Evolutionary conservation across 2,888 invertebrate species (phyloP).

Genomic region (Sphinx pinastri): DNA sequence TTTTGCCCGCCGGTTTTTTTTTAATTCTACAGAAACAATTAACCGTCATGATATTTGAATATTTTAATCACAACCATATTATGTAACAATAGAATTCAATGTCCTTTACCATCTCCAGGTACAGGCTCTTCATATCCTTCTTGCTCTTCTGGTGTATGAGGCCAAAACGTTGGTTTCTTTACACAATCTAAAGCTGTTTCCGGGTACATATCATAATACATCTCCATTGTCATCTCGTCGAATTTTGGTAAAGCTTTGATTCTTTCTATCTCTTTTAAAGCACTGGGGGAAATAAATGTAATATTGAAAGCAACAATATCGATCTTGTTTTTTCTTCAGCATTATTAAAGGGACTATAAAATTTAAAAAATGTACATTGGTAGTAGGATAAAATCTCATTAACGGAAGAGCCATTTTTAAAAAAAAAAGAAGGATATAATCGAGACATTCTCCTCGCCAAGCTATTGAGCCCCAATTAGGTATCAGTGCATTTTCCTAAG

Average conservation of each 20-base stretch:
- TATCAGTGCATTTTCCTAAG: too few relatives aligned
- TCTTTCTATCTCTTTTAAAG: slow-evolving; percentile 55
- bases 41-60: not conserved
- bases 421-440: too few relatives aligned
- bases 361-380: too few relatives aligned
- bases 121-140: slow-evolving; percentile 51
- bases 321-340: too few relatives aligned
- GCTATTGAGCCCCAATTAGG: too few relatives aligned
- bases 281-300: slow-evolving; percentile 43
- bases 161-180: slow-evolving; percentile 69
- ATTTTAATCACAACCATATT: not conserved
- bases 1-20: too few relatives aligned
- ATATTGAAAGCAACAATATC: not conserved
- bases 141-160: slow-evolving; percentile 69
- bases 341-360: too few relatives aligned
- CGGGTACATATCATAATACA: slow-evolving; percentile 59
- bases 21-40: too few relatives aligned
- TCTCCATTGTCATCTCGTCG: slow-evolving; percentile 72
- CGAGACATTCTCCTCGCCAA: too few relatives aligned
- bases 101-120: slow-evolving; percentile 39
- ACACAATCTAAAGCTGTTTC: slow-evolving; percentile 59
- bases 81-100: slow-evolving; percentile 29
- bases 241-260: slow-evolving; percentile 63
- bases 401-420: too few relatives aligned
- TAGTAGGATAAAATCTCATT: too few relatives aligned